These are phyloP conservation scores for Mesocricetus auratus DNA, from an alignment of 2,113 vertebrate genomes.

Conservation along the genomic window DNA sequence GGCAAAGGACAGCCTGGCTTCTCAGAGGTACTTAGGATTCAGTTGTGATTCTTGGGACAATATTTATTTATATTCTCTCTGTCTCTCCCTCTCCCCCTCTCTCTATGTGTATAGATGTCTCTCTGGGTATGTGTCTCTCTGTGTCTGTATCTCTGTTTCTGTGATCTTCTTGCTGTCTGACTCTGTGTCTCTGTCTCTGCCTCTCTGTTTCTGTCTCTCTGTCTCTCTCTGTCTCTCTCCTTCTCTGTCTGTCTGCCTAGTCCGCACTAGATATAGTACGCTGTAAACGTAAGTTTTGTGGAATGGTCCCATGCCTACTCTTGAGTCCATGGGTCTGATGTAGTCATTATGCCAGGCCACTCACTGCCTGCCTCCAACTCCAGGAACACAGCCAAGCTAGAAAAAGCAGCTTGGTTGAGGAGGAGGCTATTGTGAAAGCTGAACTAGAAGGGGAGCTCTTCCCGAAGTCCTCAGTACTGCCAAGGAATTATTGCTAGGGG, in stretches of 20 bases:
- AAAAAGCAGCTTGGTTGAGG: neutral
- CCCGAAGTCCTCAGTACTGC: conserved; percentile 1
- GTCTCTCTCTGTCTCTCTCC: neutral
- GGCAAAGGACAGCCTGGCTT: conserved; percentile 24
- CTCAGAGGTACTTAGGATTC: conserved; percentile 20
- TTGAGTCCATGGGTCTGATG: neutral
- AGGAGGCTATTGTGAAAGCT: conserved; percentile 42
- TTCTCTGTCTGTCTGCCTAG: neutral
- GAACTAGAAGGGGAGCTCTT: neutral
- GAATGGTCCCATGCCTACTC: conserved; percentile 2
- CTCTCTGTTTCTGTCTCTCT: neutral
- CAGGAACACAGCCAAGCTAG: neutral
- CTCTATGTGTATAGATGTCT: neutral
- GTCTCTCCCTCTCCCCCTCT: neutral
- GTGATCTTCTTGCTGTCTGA: neutral
- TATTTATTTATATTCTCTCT: neutral
- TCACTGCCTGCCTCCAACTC: conserved; percentile 21
- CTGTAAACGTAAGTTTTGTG: conserved; percentile 6
- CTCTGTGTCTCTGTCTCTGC: neutral
- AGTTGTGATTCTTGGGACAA: conserved; percentile 31
- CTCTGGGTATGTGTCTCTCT: neutral
- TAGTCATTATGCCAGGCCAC: conserved; percentile 20
- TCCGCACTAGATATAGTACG: neutral
- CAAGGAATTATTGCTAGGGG: conserved; percentile 57
- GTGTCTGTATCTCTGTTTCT: neutral